Conservation (phyloP, 2,888 invertebrate genomes). For the Argyra leucocephala region DNA sequence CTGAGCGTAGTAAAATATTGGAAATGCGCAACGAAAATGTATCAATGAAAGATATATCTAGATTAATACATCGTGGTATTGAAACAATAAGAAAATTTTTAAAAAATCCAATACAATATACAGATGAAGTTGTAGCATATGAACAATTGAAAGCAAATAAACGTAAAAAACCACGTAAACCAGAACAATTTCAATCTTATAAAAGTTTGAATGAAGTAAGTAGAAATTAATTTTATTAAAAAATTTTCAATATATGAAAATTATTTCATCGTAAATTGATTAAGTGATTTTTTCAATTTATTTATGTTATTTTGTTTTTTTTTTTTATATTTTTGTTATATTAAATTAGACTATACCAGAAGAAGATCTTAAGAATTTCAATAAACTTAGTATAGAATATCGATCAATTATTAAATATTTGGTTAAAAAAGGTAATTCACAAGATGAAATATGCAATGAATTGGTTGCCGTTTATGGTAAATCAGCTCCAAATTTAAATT, state of each 20-base stretch:
- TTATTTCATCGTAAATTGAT: too few relatives aligned
- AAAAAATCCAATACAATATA: neutral
- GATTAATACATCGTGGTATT: neutral
- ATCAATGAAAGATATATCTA: neutral
- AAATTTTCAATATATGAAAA: too few relatives aligned
- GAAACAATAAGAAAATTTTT: neutral
- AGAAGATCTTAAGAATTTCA: conserved; percentile 13
- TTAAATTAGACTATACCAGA: neutral
- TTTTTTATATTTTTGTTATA: neutral
- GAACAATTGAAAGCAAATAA: too few relatives aligned
- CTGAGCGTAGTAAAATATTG: neutral
- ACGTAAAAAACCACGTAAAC: neutral
- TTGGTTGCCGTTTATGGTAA: conserved; percentile 16
- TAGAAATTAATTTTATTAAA: neutral
- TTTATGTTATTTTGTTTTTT: too few relatives aligned
- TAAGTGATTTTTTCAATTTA: too few relatives aligned
- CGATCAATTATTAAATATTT: conserved; percentile 19
- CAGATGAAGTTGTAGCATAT: neutral
- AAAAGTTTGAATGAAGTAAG: neutral
- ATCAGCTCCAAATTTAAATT: conserved; percentile 8
- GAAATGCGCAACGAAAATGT: neutral
- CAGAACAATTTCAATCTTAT: neutral
- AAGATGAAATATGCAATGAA: conserved; percentile 7
- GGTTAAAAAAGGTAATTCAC: conserved; percentile 13
- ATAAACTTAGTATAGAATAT: conserved; percentile 16